phyloP scores from a whole-genome alignment of 1,140 invertebrate genomes.

The Aphaenogaster ashmeadi region DNA sequence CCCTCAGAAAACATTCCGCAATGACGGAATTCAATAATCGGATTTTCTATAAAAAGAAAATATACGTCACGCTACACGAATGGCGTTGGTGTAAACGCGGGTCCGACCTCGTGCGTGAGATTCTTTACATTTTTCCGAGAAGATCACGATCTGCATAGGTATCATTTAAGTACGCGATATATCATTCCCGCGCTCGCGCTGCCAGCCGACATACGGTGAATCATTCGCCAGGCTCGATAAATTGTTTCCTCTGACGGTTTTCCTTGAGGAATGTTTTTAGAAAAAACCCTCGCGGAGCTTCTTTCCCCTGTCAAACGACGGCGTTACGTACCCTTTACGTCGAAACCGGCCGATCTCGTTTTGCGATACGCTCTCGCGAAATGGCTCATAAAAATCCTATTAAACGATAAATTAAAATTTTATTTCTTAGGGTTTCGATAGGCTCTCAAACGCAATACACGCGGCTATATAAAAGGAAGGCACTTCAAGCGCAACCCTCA shows the following conservation, averaged over 20 bases:
- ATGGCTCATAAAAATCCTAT: conserved; percentile 51
- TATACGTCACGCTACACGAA: not conserved
- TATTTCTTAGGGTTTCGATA: conserved; percentile 25
- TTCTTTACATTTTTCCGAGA: conserved; percentile 29
- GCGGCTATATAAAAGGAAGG: conserved; percentile 10
- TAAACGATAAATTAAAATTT: conserved; percentile 75
- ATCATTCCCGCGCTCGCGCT: not conserved
- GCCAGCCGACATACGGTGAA: conserved; percentile 6
- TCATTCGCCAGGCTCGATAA: conserved; percentile 60
- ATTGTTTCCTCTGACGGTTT: conserved; percentile 64
- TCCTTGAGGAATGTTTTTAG: conserved; percentile 38
- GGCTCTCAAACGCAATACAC: not conserved
- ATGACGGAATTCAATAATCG: conserved; percentile 22
- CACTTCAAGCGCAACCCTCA: not conserved
- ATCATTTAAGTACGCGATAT: conserved; percentile 43
- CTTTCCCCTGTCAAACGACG: conserved; percentile 35
- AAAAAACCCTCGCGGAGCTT: conserved; percentile 28
- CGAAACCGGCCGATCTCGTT: conserved; percentile 33
- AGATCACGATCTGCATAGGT: conserved; percentile 13
- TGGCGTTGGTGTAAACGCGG: not conserved
- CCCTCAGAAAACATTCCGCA: not conserved
- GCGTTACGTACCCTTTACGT: conserved; percentile 25
- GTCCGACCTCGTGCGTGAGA: not conserved
- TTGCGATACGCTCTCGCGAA: not conserved
- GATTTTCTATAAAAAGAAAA: conserved; percentile 5